Percentiles rank a stretch among this genome's conserved stretches.
Conservation (phyloP, 2,113 vertebrate species). For the Salvelinus sp. region DNA sequence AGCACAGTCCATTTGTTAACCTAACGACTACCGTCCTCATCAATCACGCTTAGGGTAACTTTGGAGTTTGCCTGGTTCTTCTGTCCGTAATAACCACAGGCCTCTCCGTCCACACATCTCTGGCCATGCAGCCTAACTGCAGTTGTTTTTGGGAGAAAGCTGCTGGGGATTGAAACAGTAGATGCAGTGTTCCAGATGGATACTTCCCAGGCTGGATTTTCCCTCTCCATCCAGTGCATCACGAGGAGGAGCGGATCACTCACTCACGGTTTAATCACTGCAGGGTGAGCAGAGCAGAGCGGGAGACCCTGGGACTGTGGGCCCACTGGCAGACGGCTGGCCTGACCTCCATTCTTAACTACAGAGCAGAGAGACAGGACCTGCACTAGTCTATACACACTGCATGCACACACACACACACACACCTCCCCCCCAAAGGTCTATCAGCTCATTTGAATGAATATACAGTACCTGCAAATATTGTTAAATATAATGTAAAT, state of each 20-base stretch:
- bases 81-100: not conserved
- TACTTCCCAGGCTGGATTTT: constrained; percentile 10
- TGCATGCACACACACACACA: not conserved
- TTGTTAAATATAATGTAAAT: not conserved
- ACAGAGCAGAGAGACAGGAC: not conserved
- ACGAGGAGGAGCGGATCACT: constrained; percentile 31
- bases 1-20: not conserved
- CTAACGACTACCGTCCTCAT: not conserved
- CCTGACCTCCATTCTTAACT: constrained; percentile 26
- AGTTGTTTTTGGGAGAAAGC: constrained; percentile 21
- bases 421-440: not conserved
- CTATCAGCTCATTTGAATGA: not conserved
- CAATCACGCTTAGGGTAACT: not conserved
- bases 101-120: not conserved
- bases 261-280: constrained; percentile 20
- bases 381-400: not conserved
- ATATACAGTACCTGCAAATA: not conserved
- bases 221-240: constrained; percentile 26
- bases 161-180: not conserved
- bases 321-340: constrained; percentile 9
- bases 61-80: not conserved
- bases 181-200: not conserved
- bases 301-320: constrained; percentile 13
- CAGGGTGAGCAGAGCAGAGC: constrained; percentile 1
- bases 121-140: not conserved